phyloP scores from a whole-genome alignment of 2,797 vertebrate species.

The Sylvilagus floridanus region DNA sequence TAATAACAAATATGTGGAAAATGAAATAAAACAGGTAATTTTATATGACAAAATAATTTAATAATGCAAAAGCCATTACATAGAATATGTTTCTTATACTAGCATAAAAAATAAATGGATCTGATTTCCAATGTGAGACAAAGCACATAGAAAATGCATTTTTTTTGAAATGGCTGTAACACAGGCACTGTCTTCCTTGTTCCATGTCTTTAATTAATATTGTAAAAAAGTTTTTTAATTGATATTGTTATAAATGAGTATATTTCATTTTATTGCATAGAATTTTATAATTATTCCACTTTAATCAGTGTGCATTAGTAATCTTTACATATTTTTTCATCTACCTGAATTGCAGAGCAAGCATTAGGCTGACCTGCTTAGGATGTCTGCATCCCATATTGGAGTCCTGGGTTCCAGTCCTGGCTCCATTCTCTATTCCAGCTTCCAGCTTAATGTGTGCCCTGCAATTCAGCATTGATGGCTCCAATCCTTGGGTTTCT shows the following conservation, averaged over 20 bases:
- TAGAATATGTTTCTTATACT: neutral
- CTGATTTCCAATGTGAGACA: neutral
- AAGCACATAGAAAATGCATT: neutral
- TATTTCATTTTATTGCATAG: conserved; percentile 17
- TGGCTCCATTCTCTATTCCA: too few relatives aligned
- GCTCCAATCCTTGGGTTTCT: too few relatives aligned
- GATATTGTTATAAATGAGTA: neutral
- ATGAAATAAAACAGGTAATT: neutral
- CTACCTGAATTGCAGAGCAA: too few relatives aligned
- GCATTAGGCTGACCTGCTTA: too few relatives aligned
- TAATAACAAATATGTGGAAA: neutral
- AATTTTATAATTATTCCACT: neutral
- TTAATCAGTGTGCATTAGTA: neutral
- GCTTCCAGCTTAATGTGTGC: too few relatives aligned
- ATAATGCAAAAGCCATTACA: neutral
- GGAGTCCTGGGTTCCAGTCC: too few relatives aligned
- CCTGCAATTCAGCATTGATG: too few relatives aligned
- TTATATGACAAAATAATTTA: neutral
- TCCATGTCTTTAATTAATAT: neutral
- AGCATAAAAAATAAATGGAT: neutral
- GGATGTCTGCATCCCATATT: too few relatives aligned
- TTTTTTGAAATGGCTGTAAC: neutral
- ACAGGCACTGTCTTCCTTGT: neutral
- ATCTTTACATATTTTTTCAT: neutral
- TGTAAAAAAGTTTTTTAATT: neutral